These are phyloP conservation scores for Herpetotheres cachinnans DNA, from an alignment of 2,113 vertebrate genomes.

Conservation along the genomic window DNA sequence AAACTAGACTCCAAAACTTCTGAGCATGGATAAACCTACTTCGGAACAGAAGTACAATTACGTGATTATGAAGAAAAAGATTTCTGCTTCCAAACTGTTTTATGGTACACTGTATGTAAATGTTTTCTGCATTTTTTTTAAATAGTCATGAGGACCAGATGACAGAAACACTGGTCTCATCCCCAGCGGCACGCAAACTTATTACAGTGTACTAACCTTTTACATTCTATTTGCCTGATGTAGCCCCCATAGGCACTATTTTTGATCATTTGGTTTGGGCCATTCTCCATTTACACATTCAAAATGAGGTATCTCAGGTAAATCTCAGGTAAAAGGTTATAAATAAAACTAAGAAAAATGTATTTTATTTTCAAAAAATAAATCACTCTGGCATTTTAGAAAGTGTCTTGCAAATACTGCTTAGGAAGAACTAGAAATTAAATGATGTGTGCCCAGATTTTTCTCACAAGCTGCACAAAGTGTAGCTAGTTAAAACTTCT, in stretches of 20 bases:
- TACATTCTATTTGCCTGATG: neutral
- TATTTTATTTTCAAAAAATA: neutral
- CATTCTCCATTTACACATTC: neutral
- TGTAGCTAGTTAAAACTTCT: neutral
- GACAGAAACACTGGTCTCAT: neutral
- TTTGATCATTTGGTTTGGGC: neutral
- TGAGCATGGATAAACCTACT: neutral
- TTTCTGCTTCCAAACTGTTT: neutral
- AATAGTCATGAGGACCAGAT: neutral
- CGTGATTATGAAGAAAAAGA: neutral
- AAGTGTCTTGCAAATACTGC: neutral
- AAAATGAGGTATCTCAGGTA: neutral
- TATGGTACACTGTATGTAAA: neutral
- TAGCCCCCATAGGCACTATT: neutral
- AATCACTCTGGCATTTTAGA: neutral
- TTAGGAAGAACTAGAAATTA: neutral
- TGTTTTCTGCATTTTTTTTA: neutral
- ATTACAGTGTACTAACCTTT: neutral
- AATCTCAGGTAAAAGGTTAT: neutral
- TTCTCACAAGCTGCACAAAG: neutral
- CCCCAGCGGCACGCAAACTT: neutral
- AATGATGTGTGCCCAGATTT: neutral
- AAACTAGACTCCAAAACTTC: neutral
- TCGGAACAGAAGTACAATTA: constrained; percentile 2
- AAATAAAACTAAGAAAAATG: neutral